A percentile compares a stretch with the other conserved stretches of the same genome.
Conservation (phyloP, 2,888 invertebrate species). For the Erebia palarica region DNA sequence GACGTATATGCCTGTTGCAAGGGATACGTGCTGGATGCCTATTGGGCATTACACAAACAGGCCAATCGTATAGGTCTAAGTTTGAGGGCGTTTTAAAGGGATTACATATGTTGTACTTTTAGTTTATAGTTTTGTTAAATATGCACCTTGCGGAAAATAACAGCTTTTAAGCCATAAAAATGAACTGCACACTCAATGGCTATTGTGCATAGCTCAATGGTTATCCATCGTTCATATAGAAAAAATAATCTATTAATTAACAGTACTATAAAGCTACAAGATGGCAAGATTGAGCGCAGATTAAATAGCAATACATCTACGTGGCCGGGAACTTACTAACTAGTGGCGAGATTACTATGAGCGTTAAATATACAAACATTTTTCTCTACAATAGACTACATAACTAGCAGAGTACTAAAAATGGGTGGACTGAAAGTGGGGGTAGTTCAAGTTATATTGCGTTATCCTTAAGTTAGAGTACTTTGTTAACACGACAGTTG, state of each 20-base stretch:
- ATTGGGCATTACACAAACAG: not conserved
- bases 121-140: not conserved
- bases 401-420: constrained; percentile 30
- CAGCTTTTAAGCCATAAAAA: constrained; percentile 2
- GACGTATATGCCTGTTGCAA: no score
- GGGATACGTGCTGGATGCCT: no score
- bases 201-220: no score
- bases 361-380: constrained; percentile 47
- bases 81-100: not conserved
- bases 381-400: constrained; percentile 29
- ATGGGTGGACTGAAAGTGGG: constrained; percentile 37
- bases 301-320: constrained; percentile 45
- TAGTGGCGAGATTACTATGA: constrained; percentile 62
- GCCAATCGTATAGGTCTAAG: not conserved
- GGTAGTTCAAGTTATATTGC: constrained; percentile 28
- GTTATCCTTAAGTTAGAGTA: not conserved
- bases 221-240: not conserved
- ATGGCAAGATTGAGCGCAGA: constrained; percentile 51
- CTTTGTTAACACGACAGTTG: constrained; percentile 1
- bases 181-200: not conserved
- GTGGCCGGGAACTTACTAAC: constrained; percentile 51
- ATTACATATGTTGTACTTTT: not conserved
- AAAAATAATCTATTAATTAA: constrained; percentile 13
- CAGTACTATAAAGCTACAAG: constrained; percentile 20
- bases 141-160: constrained; percentile 15